Percentiles rank a stretch among this genome's conserved stretches.
phyloP scores from a whole-genome alignment of 2,113 vertebrate genomes.

The Coryphaenoides rupestris region DNA sequence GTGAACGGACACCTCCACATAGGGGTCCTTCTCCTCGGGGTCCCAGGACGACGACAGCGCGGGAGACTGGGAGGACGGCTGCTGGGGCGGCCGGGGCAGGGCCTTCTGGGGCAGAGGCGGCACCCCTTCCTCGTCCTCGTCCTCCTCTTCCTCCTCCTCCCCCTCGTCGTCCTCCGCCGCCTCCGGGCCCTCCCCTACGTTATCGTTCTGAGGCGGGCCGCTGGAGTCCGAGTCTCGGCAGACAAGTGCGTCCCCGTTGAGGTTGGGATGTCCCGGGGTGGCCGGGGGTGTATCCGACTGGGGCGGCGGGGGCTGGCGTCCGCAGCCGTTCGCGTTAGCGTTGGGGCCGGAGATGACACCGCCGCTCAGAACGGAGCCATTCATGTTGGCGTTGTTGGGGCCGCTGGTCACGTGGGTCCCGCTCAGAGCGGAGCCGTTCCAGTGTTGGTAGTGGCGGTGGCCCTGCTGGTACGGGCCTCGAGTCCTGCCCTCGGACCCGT shows the following conservation, averaged over 20 bases:
- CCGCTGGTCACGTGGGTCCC: too few species aligned
- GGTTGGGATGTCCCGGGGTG: slow-evolving; percentile 68
- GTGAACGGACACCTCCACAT: slow-evolving; percentile 69
- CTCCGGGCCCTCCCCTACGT: slow-evolving; percentile 31
- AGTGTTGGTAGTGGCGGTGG: slow-evolving; percentile 71
- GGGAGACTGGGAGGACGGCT: slow-evolving; percentile 51
- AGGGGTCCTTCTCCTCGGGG: slow-evolving; percentile 46
- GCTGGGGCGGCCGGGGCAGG: slow-evolving; percentile 66
- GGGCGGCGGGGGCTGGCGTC: slow-evolving; percentile 69
- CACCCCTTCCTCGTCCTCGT: slow-evolving; percentile 52
- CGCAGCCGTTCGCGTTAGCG: slow-evolving; percentile 66
- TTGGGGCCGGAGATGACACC: slow-evolving; percentile 47
- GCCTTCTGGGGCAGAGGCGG: slow-evolving; percentile 79
- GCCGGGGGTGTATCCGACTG: slow-evolving; percentile 78
- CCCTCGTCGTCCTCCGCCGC: slow-evolving; percentile 29
- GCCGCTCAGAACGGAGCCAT: slow-evolving; percentile 71
- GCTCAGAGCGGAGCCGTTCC: slow-evolving; percentile 75
- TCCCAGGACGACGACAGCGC: slow-evolving; percentile 54
- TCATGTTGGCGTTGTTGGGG: slow-evolving; percentile 75
- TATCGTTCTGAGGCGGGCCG: slow-evolving; percentile 30
- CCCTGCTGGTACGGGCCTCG: slow-evolving; percentile 50
- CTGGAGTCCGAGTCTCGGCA: slow-evolving; percentile 18
- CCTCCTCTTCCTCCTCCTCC: slow-evolving; percentile 27
- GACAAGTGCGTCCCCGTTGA: not conserved
- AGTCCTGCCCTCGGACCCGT: slow-evolving; percentile 65